Percentiles rank a stretch among this genome's conserved stretches.
phyloP scores from a whole-genome alignment of 2,888 invertebrate genomes.

The Trichogramma dendrolimi region DNA sequence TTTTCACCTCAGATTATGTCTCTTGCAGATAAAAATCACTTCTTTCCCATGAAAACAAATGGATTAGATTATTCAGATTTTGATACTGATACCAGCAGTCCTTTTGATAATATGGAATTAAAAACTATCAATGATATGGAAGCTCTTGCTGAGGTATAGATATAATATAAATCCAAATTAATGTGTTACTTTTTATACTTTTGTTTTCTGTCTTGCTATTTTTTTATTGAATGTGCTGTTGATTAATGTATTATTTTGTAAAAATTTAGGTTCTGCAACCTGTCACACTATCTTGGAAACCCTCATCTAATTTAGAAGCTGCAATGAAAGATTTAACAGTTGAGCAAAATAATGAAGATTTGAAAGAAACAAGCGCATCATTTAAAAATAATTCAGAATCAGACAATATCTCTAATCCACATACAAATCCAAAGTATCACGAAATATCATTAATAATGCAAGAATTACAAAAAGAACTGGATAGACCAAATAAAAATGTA shows the following conservation, averaged over 20 bases:
- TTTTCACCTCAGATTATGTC: conserved; percentile 48
- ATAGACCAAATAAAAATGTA: conserved; percentile 45
- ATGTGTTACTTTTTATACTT: no score
- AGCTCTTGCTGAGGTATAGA: conserved; percentile 72
- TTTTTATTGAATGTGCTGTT: no score
- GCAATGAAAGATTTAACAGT: conserved; percentile 40
- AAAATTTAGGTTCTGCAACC: conserved; percentile 40
- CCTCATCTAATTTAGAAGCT: conserved; percentile 39
- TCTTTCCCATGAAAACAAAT: conserved; percentile 35
- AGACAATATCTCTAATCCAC: conserved; percentile 30
- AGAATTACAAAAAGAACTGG: conserved; percentile 67
- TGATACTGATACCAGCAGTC: conserved; percentile 86
- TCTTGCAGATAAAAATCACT: conserved; percentile 40
- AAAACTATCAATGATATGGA: conserved; percentile 91
- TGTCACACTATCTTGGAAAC: conserved; percentile 43
- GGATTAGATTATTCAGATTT: conserved; percentile 66
- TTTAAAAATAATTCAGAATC: conserved; percentile 30
- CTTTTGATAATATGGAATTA: conserved; percentile 88
- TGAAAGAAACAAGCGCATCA: conserved; percentile 31
- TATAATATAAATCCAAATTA: neutral
- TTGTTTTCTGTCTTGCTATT: no score
- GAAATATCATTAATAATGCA: conserved; percentile 74
- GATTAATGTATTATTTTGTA: no score
- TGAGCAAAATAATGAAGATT: conserved; percentile 30
- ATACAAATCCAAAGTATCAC: conserved; percentile 35